Conservation (phyloP, 2,113 vertebrate genomes). For the Nannospalax galili region DNA sequence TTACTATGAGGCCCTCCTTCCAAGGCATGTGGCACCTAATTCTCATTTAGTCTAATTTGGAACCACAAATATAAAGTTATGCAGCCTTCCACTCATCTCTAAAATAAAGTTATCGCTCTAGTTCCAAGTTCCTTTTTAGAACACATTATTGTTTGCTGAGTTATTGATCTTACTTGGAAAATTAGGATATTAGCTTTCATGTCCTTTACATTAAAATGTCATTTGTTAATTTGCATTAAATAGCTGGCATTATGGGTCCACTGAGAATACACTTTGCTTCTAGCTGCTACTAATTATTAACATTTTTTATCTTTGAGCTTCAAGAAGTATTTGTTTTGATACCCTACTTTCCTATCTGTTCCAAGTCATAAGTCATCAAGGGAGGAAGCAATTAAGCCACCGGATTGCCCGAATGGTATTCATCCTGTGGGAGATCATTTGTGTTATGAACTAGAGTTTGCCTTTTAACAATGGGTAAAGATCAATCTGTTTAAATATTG, state of each 20-base stretch:
- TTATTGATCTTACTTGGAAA: constrained; percentile 77
- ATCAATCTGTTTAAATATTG: constrained; percentile 59
- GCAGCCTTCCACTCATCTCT: constrained; percentile 57
- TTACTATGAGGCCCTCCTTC: constrained; percentile 51
- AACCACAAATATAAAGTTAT: constrained; percentile 60
- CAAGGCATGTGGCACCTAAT: constrained; percentile 2
- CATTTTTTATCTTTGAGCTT: constrained; percentile 77
- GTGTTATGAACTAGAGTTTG: constrained; percentile 57
- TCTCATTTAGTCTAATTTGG: constrained; percentile 71
- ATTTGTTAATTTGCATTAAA: constrained; percentile 82
- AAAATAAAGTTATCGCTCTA: constrained; percentile 58
- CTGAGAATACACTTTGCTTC: constrained; percentile 77
- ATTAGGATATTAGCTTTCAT: constrained; percentile 69
- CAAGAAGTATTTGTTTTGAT: constrained; percentile 74
- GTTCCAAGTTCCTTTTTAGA: constrained; percentile 59
- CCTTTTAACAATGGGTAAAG: constrained; percentile 63
- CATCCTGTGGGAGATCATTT: constrained; percentile 59
- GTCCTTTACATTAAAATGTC: constrained; percentile 77
- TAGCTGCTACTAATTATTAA: constrained; percentile 79
- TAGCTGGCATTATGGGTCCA: constrained; percentile 70
- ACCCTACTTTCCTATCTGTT: constrained; percentile 70
- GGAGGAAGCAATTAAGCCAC: constrained; percentile 71
- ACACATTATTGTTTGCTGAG: constrained; percentile 70
- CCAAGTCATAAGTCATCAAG: constrained; percentile 68
- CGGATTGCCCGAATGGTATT: constrained; percentile 57